These are phyloP conservation scores for Monochamus saltuarius DNA, from an alignment of 1,140 invertebrate species.

Conservation along the genomic window DNA sequence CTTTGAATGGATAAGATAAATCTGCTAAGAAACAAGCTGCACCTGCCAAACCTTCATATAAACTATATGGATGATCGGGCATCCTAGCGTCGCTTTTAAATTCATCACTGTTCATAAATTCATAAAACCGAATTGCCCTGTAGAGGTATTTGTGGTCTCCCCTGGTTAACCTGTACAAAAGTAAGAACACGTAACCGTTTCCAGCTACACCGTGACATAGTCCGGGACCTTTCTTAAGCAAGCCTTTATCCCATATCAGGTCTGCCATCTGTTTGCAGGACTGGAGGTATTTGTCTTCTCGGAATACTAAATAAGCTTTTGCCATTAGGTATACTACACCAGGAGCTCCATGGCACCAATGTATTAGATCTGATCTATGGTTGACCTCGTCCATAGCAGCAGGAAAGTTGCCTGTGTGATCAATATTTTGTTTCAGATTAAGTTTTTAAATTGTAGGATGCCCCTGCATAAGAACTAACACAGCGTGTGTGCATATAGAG, in stretches of 20 bases:
- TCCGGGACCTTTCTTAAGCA: conserved; percentile 79
- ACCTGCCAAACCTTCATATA: conserved; percentile 86
- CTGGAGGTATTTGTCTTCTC: conserved; percentile 72
- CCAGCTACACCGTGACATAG: conserved; percentile 87
- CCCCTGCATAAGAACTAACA: too few species aligned
- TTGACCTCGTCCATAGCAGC: conserved; percentile 71
- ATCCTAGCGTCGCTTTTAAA: conserved; percentile 68
- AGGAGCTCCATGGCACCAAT: conserved; percentile 89
- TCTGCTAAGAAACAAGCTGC: conserved; percentile 81
- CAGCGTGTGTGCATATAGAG: too few species aligned
- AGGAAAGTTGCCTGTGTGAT: conserved; percentile 75
- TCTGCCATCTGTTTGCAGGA: conserved; percentile 71
- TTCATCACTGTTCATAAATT: conserved; percentile 69
- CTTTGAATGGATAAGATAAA: conserved; percentile 69
- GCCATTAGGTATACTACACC: conserved; percentile 79
- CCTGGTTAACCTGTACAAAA: conserved; percentile 73
- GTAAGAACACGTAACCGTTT: conserved; percentile 80
- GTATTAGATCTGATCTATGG: conserved; percentile 67
- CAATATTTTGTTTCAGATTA: too few species aligned
- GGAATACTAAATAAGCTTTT: conserved; percentile 74
- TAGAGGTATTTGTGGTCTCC: conserved; percentile 70
- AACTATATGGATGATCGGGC: conserved; percentile 79
- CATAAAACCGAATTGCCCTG: conserved; percentile 73
- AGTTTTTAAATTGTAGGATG: too few species aligned
- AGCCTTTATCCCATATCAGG: conserved; percentile 75